These are phyloP conservation scores for Microtus pennsylvanicus DNA, from an alignment of 2,113 vertebrate species.

Conservation along the genomic window DNA sequence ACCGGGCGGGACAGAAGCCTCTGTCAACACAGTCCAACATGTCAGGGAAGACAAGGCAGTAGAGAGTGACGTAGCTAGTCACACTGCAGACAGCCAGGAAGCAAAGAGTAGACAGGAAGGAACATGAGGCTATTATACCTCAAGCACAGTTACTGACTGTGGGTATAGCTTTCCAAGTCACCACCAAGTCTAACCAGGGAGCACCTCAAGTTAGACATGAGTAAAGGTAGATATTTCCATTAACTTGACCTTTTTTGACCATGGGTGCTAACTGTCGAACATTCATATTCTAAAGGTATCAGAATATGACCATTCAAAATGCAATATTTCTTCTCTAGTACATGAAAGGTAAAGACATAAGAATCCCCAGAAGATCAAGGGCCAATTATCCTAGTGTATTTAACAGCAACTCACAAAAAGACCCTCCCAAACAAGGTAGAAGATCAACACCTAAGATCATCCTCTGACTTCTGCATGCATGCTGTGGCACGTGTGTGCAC, in stretches of 20 bases:
- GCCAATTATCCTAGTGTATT: neutral
- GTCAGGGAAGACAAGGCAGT: rapidly evolving
- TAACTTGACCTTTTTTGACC: neutral
- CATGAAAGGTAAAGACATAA: no score
- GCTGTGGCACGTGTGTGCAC: no score
- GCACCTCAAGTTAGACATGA: neutral
- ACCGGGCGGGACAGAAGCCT: rapidly evolving
- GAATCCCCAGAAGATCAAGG: neutral
- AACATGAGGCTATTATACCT: neutral
- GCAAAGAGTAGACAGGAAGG: neutral
- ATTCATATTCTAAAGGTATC: neutral
- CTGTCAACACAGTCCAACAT: no score
- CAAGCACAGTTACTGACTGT: neutral
- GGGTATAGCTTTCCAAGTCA: neutral
- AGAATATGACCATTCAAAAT: neutral
- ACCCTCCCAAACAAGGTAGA: neutral
- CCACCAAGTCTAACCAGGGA: neutral
- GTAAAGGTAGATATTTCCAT: neutral
- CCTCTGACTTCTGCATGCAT: neutral
- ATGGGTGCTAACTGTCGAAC: neutral
- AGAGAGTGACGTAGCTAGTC: rapidly evolving
- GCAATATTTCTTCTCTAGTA: neutral
- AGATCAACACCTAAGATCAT: neutral
- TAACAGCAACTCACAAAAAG: neutral
- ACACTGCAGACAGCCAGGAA: neutral